phyloP scores from a whole-genome alignment of 2,888 invertebrate species.

The Ormia ochracea region DNA sequence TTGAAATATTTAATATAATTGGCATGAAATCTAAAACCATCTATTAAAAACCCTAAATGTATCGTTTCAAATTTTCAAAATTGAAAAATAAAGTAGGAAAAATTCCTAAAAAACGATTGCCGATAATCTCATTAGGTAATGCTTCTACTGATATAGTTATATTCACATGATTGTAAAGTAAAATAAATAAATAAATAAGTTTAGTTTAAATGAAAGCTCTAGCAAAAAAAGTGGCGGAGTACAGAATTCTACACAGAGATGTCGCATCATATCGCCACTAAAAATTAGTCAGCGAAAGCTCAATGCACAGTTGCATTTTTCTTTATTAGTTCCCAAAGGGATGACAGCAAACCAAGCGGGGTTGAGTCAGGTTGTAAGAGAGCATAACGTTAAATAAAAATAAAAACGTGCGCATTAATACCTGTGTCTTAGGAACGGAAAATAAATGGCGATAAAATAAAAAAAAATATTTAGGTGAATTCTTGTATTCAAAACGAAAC shows the following conservation, averaged over 20 bases:
- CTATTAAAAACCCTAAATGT: too few relatives aligned
- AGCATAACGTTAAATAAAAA: slow-evolving; percentile 28
- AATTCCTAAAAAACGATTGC: too few relatives aligned
- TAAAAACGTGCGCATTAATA: slow-evolving; percentile 44
- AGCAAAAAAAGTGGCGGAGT: background rate
- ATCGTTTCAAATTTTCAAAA: too few relatives aligned
- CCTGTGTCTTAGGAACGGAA: slow-evolving; percentile 23
- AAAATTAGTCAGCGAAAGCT: slow-evolving; percentile 49
- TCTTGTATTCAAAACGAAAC: slow-evolving; percentile 9
- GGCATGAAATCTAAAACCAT: too few relatives aligned
- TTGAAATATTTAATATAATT: too few relatives aligned
- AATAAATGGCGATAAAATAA: background rate
- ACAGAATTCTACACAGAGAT: slow-evolving; percentile 13
- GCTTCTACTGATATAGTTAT: too few relatives aligned
- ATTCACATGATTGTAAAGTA: too few relatives aligned
- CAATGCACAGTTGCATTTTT: slow-evolving; percentile 13
- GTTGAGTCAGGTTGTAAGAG: background rate
- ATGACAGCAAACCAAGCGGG: slow-evolving; percentile 57
- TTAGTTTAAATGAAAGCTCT: too few relatives aligned
- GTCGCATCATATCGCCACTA: background rate
- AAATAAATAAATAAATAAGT: too few relatives aligned
- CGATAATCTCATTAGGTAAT: too few relatives aligned
- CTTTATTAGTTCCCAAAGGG: slow-evolving; percentile 23
- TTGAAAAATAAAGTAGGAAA: too few relatives aligned
- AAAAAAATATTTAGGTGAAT: background rate